These are phyloP conservation scores for Sebastolobus alascanus DNA, from an alignment of 2,797 vertebrate species.

Conservation along the genomic window DNA sequence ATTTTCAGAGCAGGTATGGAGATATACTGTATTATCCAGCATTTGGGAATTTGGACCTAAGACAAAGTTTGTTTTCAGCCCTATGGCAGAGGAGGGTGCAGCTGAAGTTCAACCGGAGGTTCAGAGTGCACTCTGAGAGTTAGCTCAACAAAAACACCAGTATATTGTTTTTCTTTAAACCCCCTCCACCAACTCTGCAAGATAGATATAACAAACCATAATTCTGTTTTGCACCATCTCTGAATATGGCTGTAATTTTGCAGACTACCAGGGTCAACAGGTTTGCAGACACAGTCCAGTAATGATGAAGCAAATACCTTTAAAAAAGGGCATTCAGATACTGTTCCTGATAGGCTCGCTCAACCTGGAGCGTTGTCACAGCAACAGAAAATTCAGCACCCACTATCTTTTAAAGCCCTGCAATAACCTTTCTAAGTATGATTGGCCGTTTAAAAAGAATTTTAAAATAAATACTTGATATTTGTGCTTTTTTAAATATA, in stretches of 20 bases:
- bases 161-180: conserved; percentile 35
- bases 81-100: conserved; percentile 1
- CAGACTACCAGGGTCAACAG: conserved; percentile 42
- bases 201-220: conserved; percentile 41
- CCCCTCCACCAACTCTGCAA: background rate
- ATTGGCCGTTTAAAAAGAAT: background rate
- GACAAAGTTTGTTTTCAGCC: conserved; percentile 20
- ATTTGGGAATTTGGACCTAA: background rate
- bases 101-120: conserved; percentile 34
- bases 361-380: conserved; percentile 64
- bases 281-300: conserved; percentile 40
- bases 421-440: background rate
- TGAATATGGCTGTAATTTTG: conserved; percentile 11
- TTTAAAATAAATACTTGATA: background rate
- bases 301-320: conserved; percentile 63
- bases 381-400: conserved; percentile 59
- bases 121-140: conserved; percentile 27
- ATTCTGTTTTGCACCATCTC: conserved; percentile 36
- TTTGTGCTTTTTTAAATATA: background rate
- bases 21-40: background rate
- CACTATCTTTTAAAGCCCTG: conserved; percentile 17
- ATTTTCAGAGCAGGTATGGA: background rate
- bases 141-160: conserved; percentile 28
- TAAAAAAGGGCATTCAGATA: conserved; percentile 38
- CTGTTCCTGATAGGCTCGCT: conserved; percentile 21